Conservation (phyloP, 2,888 invertebrate species). For the Platycheirus rosarum region DNA sequence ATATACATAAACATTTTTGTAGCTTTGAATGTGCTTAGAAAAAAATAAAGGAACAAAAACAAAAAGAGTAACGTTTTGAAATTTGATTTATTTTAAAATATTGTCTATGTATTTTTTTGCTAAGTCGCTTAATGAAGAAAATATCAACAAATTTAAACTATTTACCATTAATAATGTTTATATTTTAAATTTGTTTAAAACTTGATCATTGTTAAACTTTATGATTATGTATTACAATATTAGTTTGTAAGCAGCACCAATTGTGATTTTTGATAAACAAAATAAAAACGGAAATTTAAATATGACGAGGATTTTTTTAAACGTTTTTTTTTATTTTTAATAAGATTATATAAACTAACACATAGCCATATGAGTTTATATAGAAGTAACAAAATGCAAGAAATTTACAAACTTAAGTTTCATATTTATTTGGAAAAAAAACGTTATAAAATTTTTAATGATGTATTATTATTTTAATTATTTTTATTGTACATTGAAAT, state of each 20-base stretch:
- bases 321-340: slow-evolving; percentile 43
- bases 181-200: slow-evolving; percentile 36
- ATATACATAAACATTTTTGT: slow-evolving; percentile 68
- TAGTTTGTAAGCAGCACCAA: slow-evolving; percentile 75
- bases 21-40: slow-evolving; percentile 72
- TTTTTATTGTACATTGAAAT: slow-evolving; percentile 44
- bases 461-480: slow-evolving; percentile 56
- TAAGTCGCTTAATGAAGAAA: slow-evolving; percentile 19
- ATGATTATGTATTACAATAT: slow-evolving; percentile 50
- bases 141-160: slow-evolving; percentile 21
- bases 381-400: slow-evolving; percentile 1
- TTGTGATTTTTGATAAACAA: slow-evolving; percentile 75
- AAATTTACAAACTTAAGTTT: slow-evolving; percentile 20
- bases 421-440: slow-evolving; percentile 37
- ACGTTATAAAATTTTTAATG: slow-evolving; percentile 52
- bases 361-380: slow-evolving; percentile 62
- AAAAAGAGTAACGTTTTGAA: slow-evolving; percentile 2
- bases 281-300: slow-evolving; percentile 37
- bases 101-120: slow-evolving; percentile 7
- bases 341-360: slow-evolving; percentile 6
- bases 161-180: slow-evolving; percentile 40
- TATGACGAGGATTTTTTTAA: slow-evolving; percentile 18
- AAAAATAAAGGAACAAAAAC: slow-evolving; percentile 4
- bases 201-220: slow-evolving; percentile 37
- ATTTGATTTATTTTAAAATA: slow-evolving; percentile 13